Base-by-base conservation (phyloP, 37 sponge, comb jelly and placozoan species). In the Beroe forskalii region DNA sequence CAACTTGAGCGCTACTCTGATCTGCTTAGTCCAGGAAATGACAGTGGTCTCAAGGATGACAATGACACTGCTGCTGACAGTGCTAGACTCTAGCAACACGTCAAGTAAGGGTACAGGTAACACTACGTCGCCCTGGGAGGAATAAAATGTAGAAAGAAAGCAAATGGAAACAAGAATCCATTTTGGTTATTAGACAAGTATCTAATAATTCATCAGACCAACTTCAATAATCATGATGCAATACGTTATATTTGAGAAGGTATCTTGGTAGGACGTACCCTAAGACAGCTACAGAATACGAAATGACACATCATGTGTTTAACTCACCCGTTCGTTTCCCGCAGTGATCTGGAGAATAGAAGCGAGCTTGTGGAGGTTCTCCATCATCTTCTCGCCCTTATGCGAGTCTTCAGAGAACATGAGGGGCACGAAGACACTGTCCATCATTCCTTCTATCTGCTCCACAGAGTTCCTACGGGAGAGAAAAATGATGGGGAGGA, bases 21-120 rank as follows among this genome's bases (percentile, higher is more conserved):
- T 93, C 76, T 95, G 95, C 37, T 97, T 97, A 90, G 95, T 93
- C 97, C 97, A 97, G 8, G 92, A 44, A 20, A 97, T 92, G 27
- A 97, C 93, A 25, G 93, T 91, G 0, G 95, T 90, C 92, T 97
- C 97, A 67, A 96, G 91, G 2, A 96, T 86, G 62, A 94, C 94
- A 9, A 96, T 63, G 30, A 96, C 92, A 3, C 69, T 90, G 27
- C 23, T 48, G 67, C 90, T 91, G 44, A 91, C 89, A 32, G 92
- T 93, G 27, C 93, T 92, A 42, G 86, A 80, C 3, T 80, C 55
- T 1, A 80, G 86, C 41, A 95, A 76, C 30, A 94, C 92, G 55
- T 94, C 91, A 9, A 96, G 80, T n/a, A 94, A 92, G 0, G 97
- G 97, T 1, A 93, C 92, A n/a, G 97, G 95, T 8, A 96, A 67